These are phyloP conservation scores for fruit fly (Drosophila melanogaster) DNA, from an alignment of 1,140 invertebrate genomes.

Conservation along the genomic window DNA sequence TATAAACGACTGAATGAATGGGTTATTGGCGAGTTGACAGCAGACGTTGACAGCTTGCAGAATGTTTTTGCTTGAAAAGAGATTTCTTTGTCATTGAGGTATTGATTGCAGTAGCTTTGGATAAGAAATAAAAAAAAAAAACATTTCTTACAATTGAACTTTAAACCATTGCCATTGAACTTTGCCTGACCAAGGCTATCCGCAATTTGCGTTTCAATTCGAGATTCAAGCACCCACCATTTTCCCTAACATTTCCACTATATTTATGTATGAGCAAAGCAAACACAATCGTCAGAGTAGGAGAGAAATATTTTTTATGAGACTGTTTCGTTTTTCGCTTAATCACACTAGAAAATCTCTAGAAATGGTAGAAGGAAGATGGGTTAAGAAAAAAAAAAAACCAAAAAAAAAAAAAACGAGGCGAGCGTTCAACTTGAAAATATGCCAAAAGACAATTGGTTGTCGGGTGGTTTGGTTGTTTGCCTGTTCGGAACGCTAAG, in stretches of 20 bases:
- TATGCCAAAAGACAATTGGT: conserved; percentile 82
- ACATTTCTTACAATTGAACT: neutral
- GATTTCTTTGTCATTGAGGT: neutral
- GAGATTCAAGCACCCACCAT: conserved; percentile 55
- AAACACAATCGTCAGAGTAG: conserved; percentile 19
- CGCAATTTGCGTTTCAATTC: conserved; percentile 48
- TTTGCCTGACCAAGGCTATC: conserved; percentile 12
- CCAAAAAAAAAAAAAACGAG: conserved; percentile 43
- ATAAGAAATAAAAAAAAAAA: too few relatives aligned
- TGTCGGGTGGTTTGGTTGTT: conserved; percentile 50
- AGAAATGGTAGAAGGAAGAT: conserved; percentile 46
- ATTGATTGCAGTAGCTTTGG: neutral
- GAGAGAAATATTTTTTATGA: conserved; percentile 69
- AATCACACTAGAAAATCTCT: conserved; percentile 78
- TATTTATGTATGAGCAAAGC: conserved; percentile 41
- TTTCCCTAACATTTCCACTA: conserved; percentile 27
- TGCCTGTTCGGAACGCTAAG: conserved; percentile 55
- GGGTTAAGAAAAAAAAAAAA: conserved; percentile 17
- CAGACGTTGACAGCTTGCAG: conserved; percentile 23
- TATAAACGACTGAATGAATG: conserved; percentile 32
- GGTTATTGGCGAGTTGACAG: conserved; percentile 51
- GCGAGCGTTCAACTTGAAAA: conserved; percentile 81
- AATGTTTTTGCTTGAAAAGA: conserved; percentile 11
- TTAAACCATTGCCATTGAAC: conserved; percentile 54
- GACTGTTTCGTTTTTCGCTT: conserved; percentile 78